Base-by-base conservation (phyloP, 2,888 invertebrate species). In the Myathropa florea region DNA sequence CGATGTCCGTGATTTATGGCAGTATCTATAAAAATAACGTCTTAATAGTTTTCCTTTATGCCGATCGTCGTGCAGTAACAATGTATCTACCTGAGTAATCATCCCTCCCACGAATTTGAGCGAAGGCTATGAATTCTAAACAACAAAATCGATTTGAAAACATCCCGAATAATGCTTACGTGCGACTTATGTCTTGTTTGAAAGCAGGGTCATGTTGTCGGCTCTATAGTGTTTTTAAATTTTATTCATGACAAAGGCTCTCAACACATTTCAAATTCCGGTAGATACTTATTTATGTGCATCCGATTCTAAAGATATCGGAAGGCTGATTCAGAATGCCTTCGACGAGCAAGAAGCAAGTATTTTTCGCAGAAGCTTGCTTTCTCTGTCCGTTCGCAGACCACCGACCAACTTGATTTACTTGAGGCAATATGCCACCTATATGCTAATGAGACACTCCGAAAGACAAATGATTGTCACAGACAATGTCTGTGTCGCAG, bases 371-470 rank as follows among this genome's bases (percentile, higher is more conserved):
- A 61, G 46, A 53, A n/a, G 18, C 46, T 53, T 24, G 53, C 53
- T 64, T 63, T 80, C 65, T 70, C 55, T n/a, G 36, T 39, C 14
- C 10, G 36, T 39, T 61, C 61, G 21, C 24, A 39, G 81, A 85
- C 84, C 81, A 81, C 84, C 81, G 67, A 76, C 84, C 84, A 81
- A 53, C 28, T 85, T 81, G 84, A 81, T 85, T 85, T 81, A 81
- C 76, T 85, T 72, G 21, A n/a, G 61, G 76, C 76, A 81, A 72
- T 85, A 81, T 81, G 77, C 84, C 84, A 84, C 83, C 83, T 84
- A 39, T 78, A 85, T 81, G 84, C 72, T 81, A 81, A 85, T 85
- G 72, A 61, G 72, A 81, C 24, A 24, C 64, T 46, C 39, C 36
- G 18, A 46, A 77, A 85, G 84, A 81, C 84, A 85, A 85, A 85